These are phyloP conservation scores for Lasioglossum villosulum DNA, from an alignment of 2,888 invertebrate genomes.

Conservation along the genomic window DNA sequence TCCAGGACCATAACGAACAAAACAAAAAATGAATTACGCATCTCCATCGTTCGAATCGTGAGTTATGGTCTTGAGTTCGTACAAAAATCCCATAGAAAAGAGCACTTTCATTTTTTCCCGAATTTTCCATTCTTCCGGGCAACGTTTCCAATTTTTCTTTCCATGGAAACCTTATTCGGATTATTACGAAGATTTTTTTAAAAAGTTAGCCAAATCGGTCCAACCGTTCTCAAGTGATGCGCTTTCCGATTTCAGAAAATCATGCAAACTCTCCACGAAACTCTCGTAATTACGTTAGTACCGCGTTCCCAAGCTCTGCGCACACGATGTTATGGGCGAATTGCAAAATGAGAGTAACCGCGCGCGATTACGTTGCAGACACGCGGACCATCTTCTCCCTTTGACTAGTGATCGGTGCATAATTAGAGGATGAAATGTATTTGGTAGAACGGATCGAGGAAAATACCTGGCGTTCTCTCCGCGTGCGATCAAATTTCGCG, in stretches of 20 bases:
- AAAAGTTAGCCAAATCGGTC: no score
- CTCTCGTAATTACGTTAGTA: slow-evolving; percentile 26
- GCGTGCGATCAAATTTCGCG: not conserved
- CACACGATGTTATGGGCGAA: not conserved
- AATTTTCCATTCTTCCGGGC: no score
- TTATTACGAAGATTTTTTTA: no score
- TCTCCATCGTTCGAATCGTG: no score
- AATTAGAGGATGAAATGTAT: slow-evolving; percentile 8
- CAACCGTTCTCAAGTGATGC: no score
- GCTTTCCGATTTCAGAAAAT: slow-evolving; percentile 35
- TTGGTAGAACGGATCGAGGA: not conserved
- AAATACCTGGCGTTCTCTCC: not conserved
- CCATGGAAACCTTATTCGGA: no score
- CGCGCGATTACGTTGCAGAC: slow-evolving; percentile 25
- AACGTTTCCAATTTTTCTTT: no score
- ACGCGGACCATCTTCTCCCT: slow-evolving; percentile 18
- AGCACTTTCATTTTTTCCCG: no score
- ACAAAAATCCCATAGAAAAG: no score
- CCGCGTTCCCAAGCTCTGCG: not conserved
- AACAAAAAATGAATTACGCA: no score
- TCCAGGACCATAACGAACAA: no score
- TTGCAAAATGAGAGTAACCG: not conserved
- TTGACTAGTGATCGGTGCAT: slow-evolving; percentile 37
- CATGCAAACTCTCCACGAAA: slow-evolving; percentile 32
- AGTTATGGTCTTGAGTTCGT: no score